Evolutionary conservation across 2,888 invertebrate species (phyloP).

Genomic region (Cephus pygmeus): DNA sequence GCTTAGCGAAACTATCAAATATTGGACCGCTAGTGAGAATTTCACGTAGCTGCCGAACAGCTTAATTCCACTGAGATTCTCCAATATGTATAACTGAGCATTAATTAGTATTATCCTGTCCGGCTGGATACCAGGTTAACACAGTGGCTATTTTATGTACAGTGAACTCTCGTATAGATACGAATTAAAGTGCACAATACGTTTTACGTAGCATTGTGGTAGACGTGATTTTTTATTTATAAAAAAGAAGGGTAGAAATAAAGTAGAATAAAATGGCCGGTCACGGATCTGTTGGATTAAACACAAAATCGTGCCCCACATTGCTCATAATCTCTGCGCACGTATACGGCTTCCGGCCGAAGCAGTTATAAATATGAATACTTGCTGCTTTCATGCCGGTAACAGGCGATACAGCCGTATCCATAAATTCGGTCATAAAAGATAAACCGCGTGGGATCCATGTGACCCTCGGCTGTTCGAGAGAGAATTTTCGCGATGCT

Average conservation of each 20-base stretch:
- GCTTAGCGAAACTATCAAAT: too few species aligned
- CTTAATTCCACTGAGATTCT: too few species aligned
- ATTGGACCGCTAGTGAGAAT: too few species aligned
- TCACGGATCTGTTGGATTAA: conserved; percentile 25
- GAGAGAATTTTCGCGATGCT: conserved; percentile 23
- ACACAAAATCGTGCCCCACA: background rate
- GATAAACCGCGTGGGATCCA: conserved; percentile 26
- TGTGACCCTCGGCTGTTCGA: background rate
- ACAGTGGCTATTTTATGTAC: too few species aligned
- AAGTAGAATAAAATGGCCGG: too few species aligned
- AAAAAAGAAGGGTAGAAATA: background rate
- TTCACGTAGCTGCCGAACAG: too few species aligned
- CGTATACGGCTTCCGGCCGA: conserved; percentile 10
- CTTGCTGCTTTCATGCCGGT: conserved; percentile 20
- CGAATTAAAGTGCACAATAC: too few species aligned
- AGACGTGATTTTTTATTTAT: background rate
- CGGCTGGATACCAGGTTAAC: too few species aligned
- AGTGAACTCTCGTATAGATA: too few species aligned
- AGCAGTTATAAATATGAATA: conserved; percentile 28
- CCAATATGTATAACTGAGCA: too few species aligned
- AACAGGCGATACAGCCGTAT: conserved; percentile 21
- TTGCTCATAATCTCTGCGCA: too few species aligned
- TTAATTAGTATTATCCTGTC: too few species aligned
- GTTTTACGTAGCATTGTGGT: background rate
- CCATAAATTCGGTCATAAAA: conserved; percentile 31